These are phyloP conservation scores for Artemia franciscana DNA, from an alignment of 1,140 invertebrate species.

Conservation along the genomic window DNA sequence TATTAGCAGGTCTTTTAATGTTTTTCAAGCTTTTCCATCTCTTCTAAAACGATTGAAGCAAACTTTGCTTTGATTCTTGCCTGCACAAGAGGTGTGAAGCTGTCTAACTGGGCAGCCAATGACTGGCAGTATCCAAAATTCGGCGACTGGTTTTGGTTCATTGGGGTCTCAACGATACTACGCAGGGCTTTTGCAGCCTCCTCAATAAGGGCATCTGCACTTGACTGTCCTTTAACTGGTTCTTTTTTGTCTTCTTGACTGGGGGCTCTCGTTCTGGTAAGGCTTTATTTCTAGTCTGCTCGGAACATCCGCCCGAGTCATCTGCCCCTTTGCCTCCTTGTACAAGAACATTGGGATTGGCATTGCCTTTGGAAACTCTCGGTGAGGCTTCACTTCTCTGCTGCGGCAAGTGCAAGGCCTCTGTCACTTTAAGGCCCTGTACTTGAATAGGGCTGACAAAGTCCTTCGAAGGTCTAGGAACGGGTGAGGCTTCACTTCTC, in stretches of 20 bases:
- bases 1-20: no score
- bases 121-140: not conserved
- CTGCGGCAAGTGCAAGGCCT: not conserved
- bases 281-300: not conserved
- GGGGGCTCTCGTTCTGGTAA: not conserved
- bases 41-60: no score
- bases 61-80: no score
- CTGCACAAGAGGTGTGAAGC: no score
- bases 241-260: not conserved
- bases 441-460: not conserved
- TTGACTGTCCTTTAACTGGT: not conserved
- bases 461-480: not conserved
- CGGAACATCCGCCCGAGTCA: not conserved
- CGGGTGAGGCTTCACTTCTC: not conserved
- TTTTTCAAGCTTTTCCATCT: no score
- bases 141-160: not conserved
- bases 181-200: not conserved
- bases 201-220: not conserved
- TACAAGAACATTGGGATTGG: no score
- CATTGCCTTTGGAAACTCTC: no score
- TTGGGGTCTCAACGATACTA: not conserved
- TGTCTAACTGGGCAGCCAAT: no score
- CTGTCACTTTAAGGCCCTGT: not conserved
- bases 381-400: not conserved
- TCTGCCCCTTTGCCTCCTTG: no score